Evolutionary conservation across 1,140 invertebrate genomes (phyloP).

Genomic region (Littorina saxatilis): DNA sequence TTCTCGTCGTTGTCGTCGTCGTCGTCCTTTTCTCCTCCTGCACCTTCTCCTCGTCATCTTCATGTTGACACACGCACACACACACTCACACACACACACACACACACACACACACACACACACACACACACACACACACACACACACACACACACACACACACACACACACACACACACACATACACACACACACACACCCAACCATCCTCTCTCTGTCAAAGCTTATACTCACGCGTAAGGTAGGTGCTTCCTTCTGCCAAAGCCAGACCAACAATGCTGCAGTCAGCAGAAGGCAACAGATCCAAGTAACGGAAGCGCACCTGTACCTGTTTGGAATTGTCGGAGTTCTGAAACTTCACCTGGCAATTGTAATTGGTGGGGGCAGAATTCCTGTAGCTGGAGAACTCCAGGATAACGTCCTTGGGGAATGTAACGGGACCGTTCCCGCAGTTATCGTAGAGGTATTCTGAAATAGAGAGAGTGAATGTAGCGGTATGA

Average conservation of each 20-base stretch:
- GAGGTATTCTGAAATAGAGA: neutral
- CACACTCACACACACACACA: too few species aligned
- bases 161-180: conserved; percentile 15
- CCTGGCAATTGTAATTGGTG: neutral
- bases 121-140: neutral
- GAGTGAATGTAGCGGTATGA: neutral
- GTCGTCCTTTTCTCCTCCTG: too few species aligned
- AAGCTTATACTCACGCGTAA: neutral
- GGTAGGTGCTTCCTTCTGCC: neutral
- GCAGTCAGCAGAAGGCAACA: neutral
- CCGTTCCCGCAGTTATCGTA: neutral
- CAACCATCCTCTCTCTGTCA: neutral
- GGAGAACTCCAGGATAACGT: conserved; percentile 12
- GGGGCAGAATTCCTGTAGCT: neutral
- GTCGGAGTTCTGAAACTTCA: neutral
- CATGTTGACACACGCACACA: too few species aligned
- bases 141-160: neutral
- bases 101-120: too few species aligned
- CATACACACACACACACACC: conserved; percentile 19
- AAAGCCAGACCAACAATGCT: neutral
- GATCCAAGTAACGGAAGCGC: conserved; percentile 10
- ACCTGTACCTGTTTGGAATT: neutral
- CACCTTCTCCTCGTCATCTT: too few species aligned
- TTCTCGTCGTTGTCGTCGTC: too few species aligned
- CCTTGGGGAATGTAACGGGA: neutral